Evolutionary conservation across 2,113 vertebrate species (phyloP), one percentile per base, ranked within the genome.

Genomic region (Euleptes europaea): DNA sequence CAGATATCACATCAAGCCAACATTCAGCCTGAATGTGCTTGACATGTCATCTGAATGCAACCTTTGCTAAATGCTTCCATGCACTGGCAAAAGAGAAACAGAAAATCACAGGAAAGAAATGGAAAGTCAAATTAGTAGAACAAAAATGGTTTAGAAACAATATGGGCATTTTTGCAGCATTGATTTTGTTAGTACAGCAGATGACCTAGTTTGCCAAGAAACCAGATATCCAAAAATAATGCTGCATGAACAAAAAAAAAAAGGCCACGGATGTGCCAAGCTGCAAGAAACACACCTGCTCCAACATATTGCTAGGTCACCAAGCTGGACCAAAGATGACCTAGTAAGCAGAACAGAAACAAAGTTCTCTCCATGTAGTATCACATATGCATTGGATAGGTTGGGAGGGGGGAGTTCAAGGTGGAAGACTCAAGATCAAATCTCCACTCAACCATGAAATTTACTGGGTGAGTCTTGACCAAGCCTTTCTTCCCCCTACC

Each of bases 161-260:
- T 35, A 23, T 71, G 66, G 70, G 57, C 87, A 88, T 79, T 89
- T 90, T 89, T 85, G 72, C 82, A 1, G 35, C 80, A 51, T 69
- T 63, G 69, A 47, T 90, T 89, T 77, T 89, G 19, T 80, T 88
- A 60, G 75, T 76, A 51, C 76, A 88, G 76, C 72, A 90, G 75
- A 79, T 92, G 89, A 92, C 93, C 94, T 72, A 94, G 33, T 90
- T 95, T 88, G 79, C 63, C 28, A 35, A 6, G 9, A 8, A 85
- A 4, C 23, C 69, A 2, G 63, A 9, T 35, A 84, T 86, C 66
- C 0, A 0, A 78, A 87, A 74, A 84, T 82, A n/a, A 75, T 79
- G 70, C 81, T 67, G 21, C 6, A 7, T 83, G 8, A 71, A 77
- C 47, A 77, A 69, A 35, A 73, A 47, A 82, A 57, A 54, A 67